These are phyloP conservation scores for Patagioenas fasciata DNA, from an alignment of 2,113 vertebrate genomes.

Conservation along the genomic window DNA sequence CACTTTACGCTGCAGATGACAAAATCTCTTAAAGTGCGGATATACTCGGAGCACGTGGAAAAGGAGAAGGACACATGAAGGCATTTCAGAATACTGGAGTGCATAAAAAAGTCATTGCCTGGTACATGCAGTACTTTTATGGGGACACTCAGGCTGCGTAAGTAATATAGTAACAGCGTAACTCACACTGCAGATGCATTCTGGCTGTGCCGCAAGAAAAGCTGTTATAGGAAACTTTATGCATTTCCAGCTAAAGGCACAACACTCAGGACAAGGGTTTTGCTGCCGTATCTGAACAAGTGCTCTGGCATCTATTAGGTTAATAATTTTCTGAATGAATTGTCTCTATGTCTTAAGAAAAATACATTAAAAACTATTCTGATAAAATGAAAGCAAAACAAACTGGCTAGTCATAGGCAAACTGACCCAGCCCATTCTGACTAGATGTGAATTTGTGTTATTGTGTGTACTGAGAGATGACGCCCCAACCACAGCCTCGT, in stretches of 20 bases:
- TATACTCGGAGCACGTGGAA: not conserved
- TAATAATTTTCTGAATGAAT: not conserved
- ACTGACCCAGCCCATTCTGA: not conserved
- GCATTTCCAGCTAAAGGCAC: not conserved
- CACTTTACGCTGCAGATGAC: not conserved
- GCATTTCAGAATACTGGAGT: not conserved
- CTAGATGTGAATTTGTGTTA: not conserved
- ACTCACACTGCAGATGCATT: not conserved
- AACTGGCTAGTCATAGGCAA: not conserved
- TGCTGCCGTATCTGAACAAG: not conserved
- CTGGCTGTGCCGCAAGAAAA: not conserved
- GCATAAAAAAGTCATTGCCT: not conserved
- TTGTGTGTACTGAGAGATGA: not conserved
- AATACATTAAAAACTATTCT: not conserved
- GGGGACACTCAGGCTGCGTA: not conserved
- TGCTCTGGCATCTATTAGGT: not conserved
- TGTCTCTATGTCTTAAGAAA: not conserved
- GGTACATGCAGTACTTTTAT: not conserved
- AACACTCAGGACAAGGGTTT: not conserved
- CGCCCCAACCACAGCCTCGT: not conserved
- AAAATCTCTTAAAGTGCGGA: not conserved
- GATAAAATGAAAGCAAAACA: not conserved
- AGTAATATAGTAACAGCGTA: not conserved
- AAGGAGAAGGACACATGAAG: not conserved
- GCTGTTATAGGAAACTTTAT: not conserved